These are phyloP conservation scores for Podotricha telesiphe DNA, from an alignment of 2,888 invertebrate genomes.

Conservation along the genomic window DNA sequence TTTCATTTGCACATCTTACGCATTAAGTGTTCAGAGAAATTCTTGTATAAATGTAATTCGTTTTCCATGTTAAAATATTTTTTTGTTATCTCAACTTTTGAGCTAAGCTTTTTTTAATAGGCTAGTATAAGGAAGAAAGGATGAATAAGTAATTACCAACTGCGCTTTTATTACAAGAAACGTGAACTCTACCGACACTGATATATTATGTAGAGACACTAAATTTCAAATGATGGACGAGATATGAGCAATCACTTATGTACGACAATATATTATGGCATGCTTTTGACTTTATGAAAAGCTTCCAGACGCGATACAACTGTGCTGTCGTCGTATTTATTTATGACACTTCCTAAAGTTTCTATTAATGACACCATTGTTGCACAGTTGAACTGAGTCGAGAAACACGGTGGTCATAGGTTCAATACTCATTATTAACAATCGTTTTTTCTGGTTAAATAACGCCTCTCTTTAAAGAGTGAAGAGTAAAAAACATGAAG, in stretches of 20 bases:
- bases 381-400: background rate
- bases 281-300: constrained; percentile 18
- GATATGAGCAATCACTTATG: constrained; percentile 11
- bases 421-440: too few species aligned
- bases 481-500: too few species aligned
- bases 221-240: constrained; percentile 10
- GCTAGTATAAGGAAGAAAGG: too few species aligned
- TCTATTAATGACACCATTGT: background rate
- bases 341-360: constrained; percentile 6
- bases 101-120: too few species aligned
- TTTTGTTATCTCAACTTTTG: too few species aligned
- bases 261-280: constrained; percentile 12
- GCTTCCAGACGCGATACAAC: constrained; percentile 13
- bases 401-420: too few species aligned
- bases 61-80: too few species aligned
- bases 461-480: too few species aligned
- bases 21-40: too few species aligned
- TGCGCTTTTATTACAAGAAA: background rate
- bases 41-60: too few species aligned
- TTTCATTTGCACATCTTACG: background rate
- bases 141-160: background rate
- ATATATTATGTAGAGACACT: background rate
- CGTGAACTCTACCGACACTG: background rate
- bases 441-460: too few species aligned
- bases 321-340: background rate